phyloP scores from a whole-genome alignment of 2,113 vertebrate genomes.

The Ailuropoda melanoleuca region DNA sequence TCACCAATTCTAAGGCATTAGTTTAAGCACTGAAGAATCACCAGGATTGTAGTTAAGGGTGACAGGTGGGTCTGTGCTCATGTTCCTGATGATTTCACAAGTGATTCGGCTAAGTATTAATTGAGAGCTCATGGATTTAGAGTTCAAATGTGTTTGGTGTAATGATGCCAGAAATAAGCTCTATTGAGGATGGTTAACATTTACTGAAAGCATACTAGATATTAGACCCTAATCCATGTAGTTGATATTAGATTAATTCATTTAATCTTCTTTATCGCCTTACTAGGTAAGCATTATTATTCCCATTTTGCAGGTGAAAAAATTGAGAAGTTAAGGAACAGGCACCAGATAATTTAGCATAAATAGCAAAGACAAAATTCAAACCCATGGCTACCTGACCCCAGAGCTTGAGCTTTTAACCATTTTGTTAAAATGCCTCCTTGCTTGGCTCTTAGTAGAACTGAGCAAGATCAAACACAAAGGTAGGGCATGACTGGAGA shows the following conservation, averaged over 20 bases:
- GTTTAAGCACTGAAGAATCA: not conserved
- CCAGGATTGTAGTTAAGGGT: not conserved
- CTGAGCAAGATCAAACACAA: not conserved
- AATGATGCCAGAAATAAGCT: not conserved
- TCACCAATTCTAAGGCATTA: not conserved
- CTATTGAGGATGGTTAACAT: not conserved
- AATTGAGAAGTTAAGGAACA: not conserved
- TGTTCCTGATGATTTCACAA: not conserved
- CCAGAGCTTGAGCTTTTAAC: not conserved
- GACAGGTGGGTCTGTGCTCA: not conserved
- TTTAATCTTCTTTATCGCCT: not conserved
- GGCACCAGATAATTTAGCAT: not conserved
- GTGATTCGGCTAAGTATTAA: not conserved
- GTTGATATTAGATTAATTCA: not conserved
- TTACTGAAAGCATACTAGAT: not conserved
- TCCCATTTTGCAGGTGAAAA: slow-evolving; percentile 7
- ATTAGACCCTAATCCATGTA: not conserved
- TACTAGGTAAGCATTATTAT: not conserved
- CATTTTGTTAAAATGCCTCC: not conserved
- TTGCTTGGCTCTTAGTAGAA: not conserved
- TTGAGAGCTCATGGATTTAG: not conserved
- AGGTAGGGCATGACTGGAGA: not conserved
- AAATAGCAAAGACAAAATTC: not conserved
- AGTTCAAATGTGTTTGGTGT: not conserved
- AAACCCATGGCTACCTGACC: not conserved